Base-by-base conservation (phyloP, 2,888 invertebrate genomes). In the Exephanes ischioxanthus region DNA sequence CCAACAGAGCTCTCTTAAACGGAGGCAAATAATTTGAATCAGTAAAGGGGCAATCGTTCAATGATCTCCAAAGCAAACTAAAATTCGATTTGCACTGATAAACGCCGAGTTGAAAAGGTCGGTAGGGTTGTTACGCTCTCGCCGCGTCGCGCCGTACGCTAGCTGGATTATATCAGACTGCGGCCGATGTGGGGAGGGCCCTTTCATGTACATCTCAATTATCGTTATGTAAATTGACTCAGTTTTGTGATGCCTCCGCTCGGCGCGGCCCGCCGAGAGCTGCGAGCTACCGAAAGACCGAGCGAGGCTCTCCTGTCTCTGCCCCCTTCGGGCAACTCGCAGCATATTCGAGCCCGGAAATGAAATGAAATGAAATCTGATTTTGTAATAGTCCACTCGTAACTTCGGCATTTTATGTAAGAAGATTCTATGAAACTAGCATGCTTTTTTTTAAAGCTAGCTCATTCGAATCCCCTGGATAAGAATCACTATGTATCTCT, bases 171-270 rank as follows among this genome's bases (percentile, higher is more conserved):
- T 80, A 84, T 72, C 76, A 37, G 51, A 66, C 76, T 72, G 58
- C 22, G 78, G 68, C 77, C 58, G 51, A 63, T 53, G 68, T 61
- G 73, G 77, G 45, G 76, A 87, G 85, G 87, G 90, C 91, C 91
- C 93, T 77, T 93, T 93, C 92, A 92, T 93, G 91, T 92, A 90
- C 91, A 88, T 92, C 91, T 92, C 93, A 93, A 93, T 93, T 93
- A 93, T 93, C 93, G 92, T 93, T 93, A 92, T 92, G 93, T 90
- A 93, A 93, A 93, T 93, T 92, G 92, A 92, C 93, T 93, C 91
- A 91, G 91, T 91, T 92, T 91, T 91, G 90, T 89, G 89, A 89
- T 90, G 90, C 78, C 78, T 68, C 77, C 67, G 79, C 71, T 77
- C 55, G 55, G 63, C 70, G 48, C 53, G 61, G 78, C 41, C 26